A percentile compares a stretch with the other conserved stretches of the same genome.
phyloP scores from a whole-genome alignment of 64 coral and sea anemone genomes.

The Pachyseris speciosa region DNA sequence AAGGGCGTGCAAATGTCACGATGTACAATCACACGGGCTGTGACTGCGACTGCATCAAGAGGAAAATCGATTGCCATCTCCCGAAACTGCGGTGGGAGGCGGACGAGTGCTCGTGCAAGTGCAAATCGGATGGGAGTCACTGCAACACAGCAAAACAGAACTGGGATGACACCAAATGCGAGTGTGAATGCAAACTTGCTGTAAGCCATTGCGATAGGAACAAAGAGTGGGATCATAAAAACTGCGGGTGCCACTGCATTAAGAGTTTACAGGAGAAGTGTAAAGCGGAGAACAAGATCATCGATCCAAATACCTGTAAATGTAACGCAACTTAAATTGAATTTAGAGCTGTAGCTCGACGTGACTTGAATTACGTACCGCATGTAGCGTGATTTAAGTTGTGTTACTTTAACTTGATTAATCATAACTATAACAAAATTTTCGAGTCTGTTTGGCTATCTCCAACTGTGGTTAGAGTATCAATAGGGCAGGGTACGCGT shows the following conservation, averaged over 20 bases:
- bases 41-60: constrained; percentile 27
- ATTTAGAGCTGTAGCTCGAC: neutral
- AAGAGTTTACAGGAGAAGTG: neutral
- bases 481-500: no score
- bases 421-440: neutral
- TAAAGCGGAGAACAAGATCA: neutral
- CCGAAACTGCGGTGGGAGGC: neutral
- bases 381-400: neutral
- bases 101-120: constrained; percentile 12
- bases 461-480: no score
- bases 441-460: no score
- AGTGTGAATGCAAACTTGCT: neutral
- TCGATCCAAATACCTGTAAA: neutral
- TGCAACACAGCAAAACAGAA: neutral
- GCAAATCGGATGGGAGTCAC: neutral
- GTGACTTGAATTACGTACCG: neutral
- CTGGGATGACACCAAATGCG: neutral
- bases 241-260: neutral
- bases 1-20: neutral
- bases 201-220: neutral
- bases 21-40: constrained; percentile 60
- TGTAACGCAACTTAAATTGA: no score
- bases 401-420: neutral
- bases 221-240: neutral
- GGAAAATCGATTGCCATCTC: constrained; percentile 11